Conservation (phyloP, 2,797 vertebrate genomes). For the Cephalopachus bancanus region DNA sequence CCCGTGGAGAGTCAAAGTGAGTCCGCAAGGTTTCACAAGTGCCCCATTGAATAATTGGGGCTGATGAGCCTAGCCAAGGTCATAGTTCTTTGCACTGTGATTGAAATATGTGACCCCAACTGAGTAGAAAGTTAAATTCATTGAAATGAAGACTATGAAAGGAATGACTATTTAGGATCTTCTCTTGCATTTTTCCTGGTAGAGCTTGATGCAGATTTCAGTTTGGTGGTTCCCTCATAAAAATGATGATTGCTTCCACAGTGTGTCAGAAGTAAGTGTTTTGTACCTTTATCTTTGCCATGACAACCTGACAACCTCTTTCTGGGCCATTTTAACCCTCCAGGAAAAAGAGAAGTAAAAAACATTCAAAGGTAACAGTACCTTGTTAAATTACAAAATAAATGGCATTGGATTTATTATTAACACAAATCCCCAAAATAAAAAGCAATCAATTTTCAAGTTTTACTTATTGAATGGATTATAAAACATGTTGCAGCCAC, state of each 20-base stretch:
- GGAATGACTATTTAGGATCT: conserved; percentile 70
- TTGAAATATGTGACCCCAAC: conserved; percentile 80
- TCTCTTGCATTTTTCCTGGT: conserved; percentile 50
- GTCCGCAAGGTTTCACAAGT: conserved; percentile 81
- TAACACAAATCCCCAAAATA: conserved; percentile 64
- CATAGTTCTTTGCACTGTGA: conserved; percentile 83
- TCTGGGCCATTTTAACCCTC: conserved; percentile 76
- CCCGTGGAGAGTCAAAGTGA: conserved; percentile 81
- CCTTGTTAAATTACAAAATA: conserved; percentile 68
- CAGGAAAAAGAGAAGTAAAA: conserved; percentile 72
- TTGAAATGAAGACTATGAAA: conserved; percentile 75
- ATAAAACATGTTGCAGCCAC: conserved; percentile 74
- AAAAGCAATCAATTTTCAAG: conserved; percentile 54
- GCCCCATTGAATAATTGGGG: conserved; percentile 83
- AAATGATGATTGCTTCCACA: conserved; percentile 54
- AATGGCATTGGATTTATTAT: conserved; percentile 26
- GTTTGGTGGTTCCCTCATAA: conserved; percentile 42
- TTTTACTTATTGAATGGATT: conserved; percentile 75
- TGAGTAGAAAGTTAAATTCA: conserved; percentile 82
- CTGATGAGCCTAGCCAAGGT: conserved; percentile 87
- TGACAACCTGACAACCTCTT: conserved; percentile 72
- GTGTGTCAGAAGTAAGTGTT: conserved; percentile 61
- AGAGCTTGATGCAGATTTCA: conserved; percentile 55
- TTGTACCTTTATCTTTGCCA: conserved; percentile 78
- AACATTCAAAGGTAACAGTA: conserved; percentile 68